Evolutionary conservation across 2,888 invertebrate species (phyloP).

Genomic region (Lottia gigantea): DNA sequence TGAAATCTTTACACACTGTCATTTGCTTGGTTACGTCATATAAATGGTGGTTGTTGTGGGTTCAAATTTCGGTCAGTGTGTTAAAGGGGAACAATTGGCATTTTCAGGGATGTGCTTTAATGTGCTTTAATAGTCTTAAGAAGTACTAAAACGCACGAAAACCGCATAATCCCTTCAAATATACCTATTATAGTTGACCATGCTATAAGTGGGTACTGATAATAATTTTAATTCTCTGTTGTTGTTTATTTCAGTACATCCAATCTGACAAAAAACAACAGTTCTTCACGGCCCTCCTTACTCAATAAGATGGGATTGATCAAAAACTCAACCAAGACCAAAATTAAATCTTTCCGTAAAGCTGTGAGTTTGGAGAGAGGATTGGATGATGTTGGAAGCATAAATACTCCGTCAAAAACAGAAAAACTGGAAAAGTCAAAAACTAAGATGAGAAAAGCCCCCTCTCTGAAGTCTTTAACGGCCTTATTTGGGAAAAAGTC

Average conservation of each 20-base stretch:
- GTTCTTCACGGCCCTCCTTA: background rate
- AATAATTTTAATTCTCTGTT: too few relatives aligned
- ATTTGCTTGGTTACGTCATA: too few relatives aligned
- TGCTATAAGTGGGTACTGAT: too few relatives aligned
- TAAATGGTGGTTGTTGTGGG: too few relatives aligned
- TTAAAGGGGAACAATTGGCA: too few relatives aligned
- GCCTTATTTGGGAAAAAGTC: constrained; percentile 35
- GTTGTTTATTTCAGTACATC: background rate
- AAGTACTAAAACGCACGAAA: too few relatives aligned
- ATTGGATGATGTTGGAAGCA: constrained; percentile 33
- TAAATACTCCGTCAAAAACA: background rate
- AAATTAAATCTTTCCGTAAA: constrained; percentile 42
- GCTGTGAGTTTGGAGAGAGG: constrained; percentile 52
- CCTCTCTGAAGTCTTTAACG: constrained; percentile 41
- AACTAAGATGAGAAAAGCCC: constrained; percentile 37
- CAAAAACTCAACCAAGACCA: constrained; percentile 37
- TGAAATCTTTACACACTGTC: too few relatives aligned
- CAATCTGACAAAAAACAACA: background rate
- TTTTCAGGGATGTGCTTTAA: too few relatives aligned
- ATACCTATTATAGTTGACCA: too few relatives aligned
- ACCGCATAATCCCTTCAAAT: too few relatives aligned
- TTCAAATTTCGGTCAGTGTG: too few relatives aligned
- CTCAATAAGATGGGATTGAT: constrained; percentile 13
- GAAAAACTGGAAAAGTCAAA: constrained; percentile 10
- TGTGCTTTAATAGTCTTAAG: too few relatives aligned